Percentiles rank a stretch among this genome's conserved stretches.
Conservation (phyloP, 2,888 invertebrate genomes). For the Scotopteryx bipunctaria region DNA sequence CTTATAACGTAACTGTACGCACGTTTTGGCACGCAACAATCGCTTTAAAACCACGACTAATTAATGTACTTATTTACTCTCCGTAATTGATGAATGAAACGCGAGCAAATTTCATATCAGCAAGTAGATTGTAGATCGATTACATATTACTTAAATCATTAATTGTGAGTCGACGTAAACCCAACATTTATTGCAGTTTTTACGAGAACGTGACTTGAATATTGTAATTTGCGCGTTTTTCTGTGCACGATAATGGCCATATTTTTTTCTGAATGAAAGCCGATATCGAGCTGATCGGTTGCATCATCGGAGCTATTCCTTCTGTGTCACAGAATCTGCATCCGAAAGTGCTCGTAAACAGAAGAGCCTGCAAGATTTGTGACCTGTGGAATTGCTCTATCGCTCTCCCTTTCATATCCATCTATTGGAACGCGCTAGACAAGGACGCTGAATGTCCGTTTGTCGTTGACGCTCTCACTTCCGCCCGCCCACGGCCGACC, state of each 20-base stretch:
- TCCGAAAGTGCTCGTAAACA: conserved; percentile 78
- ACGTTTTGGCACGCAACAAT: conserved; percentile 22
- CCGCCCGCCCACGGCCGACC: conserved; percentile 80
- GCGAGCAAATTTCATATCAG: conserved; percentile 34
- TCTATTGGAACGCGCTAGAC: conserved; percentile 59
- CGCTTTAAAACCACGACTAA: conserved; percentile 30
- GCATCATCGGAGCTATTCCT: conserved; percentile 53
- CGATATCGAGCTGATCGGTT: conserved; percentile 58
- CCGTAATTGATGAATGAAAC: conserved; percentile 36
- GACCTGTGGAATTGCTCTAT: conserved; percentile 67
- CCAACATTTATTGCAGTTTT: conserved; percentile 57
- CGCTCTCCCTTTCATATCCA: conserved; percentile 54
- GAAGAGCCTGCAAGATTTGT: conserved; percentile 71
- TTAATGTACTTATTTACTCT: conserved; percentile 34
- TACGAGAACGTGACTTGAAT: conserved; percentile 62
- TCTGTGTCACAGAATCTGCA: conserved; percentile 37
- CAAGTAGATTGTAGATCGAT: conserved; percentile 45
- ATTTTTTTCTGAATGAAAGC: conserved; percentile 65
- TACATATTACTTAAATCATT: conserved; percentile 48
- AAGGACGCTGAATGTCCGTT: conserved; percentile 60
- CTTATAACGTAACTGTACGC: conserved; percentile 28
- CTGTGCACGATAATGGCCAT: conserved; percentile 57
- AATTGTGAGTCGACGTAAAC: conserved; percentile 52
- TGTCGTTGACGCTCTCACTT: conserved; percentile 67
- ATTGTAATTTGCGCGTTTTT: conserved; percentile 44